phyloP scores from a whole-genome alignment of 2,113 vertebrate genomes.

The Spilogale gracilis region DNA sequence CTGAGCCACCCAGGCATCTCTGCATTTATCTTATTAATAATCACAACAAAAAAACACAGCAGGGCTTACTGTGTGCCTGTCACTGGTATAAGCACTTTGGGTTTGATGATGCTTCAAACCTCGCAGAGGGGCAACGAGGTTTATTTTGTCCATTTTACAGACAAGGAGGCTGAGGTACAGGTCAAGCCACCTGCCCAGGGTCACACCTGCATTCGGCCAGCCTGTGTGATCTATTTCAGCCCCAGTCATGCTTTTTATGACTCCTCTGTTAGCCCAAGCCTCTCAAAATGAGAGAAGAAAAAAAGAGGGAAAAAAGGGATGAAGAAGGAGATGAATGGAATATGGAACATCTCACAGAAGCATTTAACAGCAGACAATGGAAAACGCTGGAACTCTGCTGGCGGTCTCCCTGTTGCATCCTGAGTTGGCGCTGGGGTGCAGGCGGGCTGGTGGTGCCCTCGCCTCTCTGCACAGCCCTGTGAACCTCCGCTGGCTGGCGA shows the following conservation, averaged over 20 bases:
- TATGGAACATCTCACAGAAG: neutral
- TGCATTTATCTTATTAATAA: neutral
- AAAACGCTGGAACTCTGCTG: neutral
- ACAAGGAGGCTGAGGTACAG: neutral
- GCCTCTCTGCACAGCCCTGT: neutral
- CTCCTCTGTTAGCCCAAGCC: neutral
- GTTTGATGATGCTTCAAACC: neutral
- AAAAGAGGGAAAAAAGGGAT: neutral
- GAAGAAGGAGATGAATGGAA: neutral
- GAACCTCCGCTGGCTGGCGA: neutral
- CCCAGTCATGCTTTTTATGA: neutral
- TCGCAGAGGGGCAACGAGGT: neutral
- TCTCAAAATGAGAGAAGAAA: neutral
- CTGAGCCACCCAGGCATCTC: no score
- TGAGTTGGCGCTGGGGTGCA: neutral
- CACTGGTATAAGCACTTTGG: neutral
- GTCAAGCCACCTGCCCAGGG: neutral
- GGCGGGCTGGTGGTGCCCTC: rapidly evolving
- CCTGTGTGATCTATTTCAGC: neutral
- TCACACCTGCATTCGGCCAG: neutral
- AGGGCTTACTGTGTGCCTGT: neutral
- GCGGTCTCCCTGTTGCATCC: neutral
- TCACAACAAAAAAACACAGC: neutral
- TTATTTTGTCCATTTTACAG: neutral
- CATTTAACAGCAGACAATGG: neutral